These are phyloP conservation scores for Sminthurinus aureus DNA, from an alignment of 2,888 invertebrate genomes.

Conservation along the genomic window DNA sequence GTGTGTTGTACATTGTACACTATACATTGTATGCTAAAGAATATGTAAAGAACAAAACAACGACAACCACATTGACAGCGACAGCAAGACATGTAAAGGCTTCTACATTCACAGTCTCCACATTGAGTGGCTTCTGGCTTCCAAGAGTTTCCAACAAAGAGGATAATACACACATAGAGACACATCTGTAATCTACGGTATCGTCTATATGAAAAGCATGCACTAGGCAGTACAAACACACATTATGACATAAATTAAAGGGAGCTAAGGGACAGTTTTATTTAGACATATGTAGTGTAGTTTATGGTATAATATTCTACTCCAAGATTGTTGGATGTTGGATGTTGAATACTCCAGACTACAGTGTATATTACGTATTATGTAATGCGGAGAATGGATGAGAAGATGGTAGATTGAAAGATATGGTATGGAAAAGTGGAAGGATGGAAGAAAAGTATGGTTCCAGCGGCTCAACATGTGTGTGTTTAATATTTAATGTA, in stretches of 20 bases:
- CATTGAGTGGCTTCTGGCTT: neutral
- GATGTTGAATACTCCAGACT: too few relatives aligned
- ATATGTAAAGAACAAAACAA: too few relatives aligned
- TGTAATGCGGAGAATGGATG: too few relatives aligned
- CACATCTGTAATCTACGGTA: too few relatives aligned
- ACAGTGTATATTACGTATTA: too few relatives aligned
- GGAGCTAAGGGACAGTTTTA: slow-evolving; percentile 15
- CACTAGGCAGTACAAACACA: neutral
- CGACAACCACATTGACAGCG: too few relatives aligned
- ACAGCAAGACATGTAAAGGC: too few relatives aligned
- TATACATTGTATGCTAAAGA: neutral
- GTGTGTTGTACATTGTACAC: neutral
- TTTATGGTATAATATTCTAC: neutral
- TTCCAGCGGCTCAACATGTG: slow-evolving; percentile 14
- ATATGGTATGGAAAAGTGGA: too few relatives aligned
- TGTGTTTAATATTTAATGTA: slow-evolving; percentile 14
- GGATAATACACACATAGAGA: neutral
- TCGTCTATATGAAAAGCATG: too few relatives aligned
- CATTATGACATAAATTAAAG: slow-evolving; percentile 14
- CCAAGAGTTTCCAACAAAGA: neutral
- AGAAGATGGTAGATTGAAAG: neutral
- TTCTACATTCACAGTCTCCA: too few relatives aligned
- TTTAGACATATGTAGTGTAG: neutral
- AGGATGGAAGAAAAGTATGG: neutral
- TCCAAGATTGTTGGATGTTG: too few relatives aligned